phyloP scores from a whole-genome alignment of 1,140 invertebrate genomes.

The Bombus soroeensis region DNA sequence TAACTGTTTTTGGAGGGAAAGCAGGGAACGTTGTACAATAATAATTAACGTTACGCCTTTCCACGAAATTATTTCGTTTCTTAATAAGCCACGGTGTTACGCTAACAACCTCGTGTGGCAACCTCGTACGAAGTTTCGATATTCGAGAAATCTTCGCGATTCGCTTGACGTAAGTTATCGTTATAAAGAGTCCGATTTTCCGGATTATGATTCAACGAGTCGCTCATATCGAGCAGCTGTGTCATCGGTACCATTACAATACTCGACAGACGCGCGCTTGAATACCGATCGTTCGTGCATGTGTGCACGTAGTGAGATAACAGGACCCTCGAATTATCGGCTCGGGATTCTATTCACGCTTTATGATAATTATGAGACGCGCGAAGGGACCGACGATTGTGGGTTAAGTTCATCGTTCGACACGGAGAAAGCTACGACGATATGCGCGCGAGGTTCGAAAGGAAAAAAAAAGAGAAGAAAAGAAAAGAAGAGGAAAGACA shows the following conservation, averaged over 20 bases:
- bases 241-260: constrained; percentile 4
- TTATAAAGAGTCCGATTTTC: neutral
- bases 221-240: neutral
- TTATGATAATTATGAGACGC: constrained; percentile 39
- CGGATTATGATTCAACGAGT: constrained; percentile 1
- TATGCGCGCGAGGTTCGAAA: neutral
- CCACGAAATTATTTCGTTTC: constrained; percentile 44
- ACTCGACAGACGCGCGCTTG: neutral
- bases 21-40: neutral
- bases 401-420: neutral
- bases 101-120: constrained; percentile 5
- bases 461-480: neutral
- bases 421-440: neutral
- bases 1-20: constrained; percentile 33
- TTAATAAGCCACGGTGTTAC: constrained; percentile 12
- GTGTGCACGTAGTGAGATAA: constrained; percentile 49
- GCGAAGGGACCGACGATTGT: constrained; percentile 12
- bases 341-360: constrained; percentile 51
- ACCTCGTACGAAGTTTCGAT: constrained; percentile 2
- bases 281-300: constrained; percentile 43
- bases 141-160: neutral
- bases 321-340: constrained; percentile 51
- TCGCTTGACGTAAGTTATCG: neutral
- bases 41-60: constrained; percentile 23
- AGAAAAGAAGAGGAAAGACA: no score